These are phyloP conservation scores for Mormoops blainvillei DNA, from an alignment of 2,113 vertebrate genomes.

Conservation along the genomic window DNA sequence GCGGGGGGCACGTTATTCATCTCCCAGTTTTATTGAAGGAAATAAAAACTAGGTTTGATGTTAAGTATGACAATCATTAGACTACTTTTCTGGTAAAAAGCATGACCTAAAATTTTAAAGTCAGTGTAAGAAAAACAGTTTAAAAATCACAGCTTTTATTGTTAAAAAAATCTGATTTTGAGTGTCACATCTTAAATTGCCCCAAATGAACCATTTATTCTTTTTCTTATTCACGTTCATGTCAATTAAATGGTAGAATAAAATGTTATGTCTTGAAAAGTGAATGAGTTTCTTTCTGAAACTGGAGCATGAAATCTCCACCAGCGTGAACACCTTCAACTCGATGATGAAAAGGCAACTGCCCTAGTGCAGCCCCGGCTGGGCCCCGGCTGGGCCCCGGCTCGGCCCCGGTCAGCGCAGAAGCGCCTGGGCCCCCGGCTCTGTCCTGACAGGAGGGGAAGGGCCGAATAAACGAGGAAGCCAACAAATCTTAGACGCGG, in stretches of 20 bases:
- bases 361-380: too few species aligned
- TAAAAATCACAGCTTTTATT: neutral
- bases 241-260: neutral
- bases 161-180: neutral
- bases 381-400: too few species aligned
- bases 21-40: neutral
- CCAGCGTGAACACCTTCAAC: neutral
- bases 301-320: neutral
- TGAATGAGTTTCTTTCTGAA: neutral
- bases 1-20: neutral
- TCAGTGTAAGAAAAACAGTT: neutral
- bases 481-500: too few species aligned
- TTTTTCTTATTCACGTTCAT: neutral
- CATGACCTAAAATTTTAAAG: neutral
- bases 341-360: neutral
- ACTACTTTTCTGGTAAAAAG: neutral
- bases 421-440: too few species aligned
- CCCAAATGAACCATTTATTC: neutral
- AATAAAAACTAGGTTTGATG: neutral
- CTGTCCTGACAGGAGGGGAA: too few species aligned
- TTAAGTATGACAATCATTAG: neutral
- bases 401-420: too few species aligned
- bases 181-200: neutral
- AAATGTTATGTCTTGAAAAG: neutral
- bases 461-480: too few species aligned